Conservation (phyloP, 2,113 vertebrate species). For the Andinoacara biseriatus region DNA sequence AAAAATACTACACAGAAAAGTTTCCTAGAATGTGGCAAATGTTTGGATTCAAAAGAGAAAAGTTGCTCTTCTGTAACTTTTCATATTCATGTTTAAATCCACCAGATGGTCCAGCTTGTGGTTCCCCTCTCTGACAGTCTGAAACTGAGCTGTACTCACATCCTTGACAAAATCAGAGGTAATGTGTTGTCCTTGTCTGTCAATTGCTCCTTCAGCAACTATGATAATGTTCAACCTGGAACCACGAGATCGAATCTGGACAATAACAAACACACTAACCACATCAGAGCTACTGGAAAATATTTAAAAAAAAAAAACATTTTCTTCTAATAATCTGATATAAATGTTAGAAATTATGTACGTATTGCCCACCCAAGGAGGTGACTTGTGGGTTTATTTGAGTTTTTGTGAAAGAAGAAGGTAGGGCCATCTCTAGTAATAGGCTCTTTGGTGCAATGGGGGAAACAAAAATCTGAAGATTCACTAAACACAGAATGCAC, state of each 20-base stretch:
- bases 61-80: not conserved
- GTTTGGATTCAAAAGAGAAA: not conserved
- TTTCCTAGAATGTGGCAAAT: constrained; percentile 8
- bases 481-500: not conserved
- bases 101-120: constrained; percentile 46
- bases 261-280: constrained; percentile 50
- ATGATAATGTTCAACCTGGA: constrained; percentile 82
- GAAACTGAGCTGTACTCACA: constrained; percentile 67
- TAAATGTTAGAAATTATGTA: not conserved
- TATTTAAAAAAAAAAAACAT: not conserved
- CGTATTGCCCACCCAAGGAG: not conserved
- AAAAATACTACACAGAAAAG: not conserved
- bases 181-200: constrained; percentile 77
- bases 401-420: too few species aligned
- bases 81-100: not conserved
- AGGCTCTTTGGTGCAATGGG: constrained; percentile 29
- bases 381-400: not conserved
- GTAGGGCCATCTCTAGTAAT: too few species aligned
- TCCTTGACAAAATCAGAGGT: constrained; percentile 71
- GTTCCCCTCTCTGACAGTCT: constrained; percentile 32
- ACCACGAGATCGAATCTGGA: constrained; percentile 77
- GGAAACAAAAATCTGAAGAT: too few species aligned
- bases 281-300: not conserved
- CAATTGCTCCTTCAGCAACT: constrained; percentile 86
- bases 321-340: not conserved